Evolutionary conservation across 2,888 invertebrate species (phyloP).

Genomic region (Spialia ferax): DNA sequence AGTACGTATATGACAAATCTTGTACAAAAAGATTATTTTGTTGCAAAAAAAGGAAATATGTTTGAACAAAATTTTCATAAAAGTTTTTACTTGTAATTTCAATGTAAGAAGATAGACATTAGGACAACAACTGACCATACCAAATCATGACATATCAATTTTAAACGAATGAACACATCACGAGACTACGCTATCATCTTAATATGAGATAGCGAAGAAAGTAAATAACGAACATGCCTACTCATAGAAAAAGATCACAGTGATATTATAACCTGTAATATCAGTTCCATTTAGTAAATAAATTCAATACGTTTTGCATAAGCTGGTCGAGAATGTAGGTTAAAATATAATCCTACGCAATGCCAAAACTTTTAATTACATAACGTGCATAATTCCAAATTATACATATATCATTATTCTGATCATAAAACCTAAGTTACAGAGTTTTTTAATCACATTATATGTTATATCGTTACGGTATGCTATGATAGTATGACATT

Average conservation of each 20-base stretch:
- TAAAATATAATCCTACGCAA: background rate
- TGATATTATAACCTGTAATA: slow-evolving; percentile 2
- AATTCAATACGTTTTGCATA: background rate
- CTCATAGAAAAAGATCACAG: slow-evolving; percentile 29
- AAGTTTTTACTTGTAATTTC: too few species aligned
- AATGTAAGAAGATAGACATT: background rate
- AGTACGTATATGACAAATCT: too few species aligned
- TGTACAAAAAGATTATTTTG: too few species aligned
- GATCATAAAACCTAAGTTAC: background rate
- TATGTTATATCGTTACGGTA: too few species aligned
- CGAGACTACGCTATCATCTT: slow-evolving; percentile 15
- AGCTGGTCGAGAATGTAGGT: background rate
- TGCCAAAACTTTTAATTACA: background rate
- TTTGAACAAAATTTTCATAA: background rate
- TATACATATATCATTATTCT: too few species aligned
- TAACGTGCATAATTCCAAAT: too few species aligned
- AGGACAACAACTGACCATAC: slow-evolving; percentile 1
- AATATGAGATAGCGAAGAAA: slow-evolving; percentile 13
- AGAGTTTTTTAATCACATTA: too few species aligned
- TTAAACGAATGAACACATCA: slow-evolving; percentile 30
- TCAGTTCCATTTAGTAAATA: background rate
- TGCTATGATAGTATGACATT: too few species aligned
- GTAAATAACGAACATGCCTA: slow-evolving; percentile 1
- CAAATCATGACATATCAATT: background rate
- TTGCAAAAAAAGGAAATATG: too few species aligned